Evolutionary conservation across 2,113 vertebrate species (phyloP).

Genomic region (Saccopteryx bilineata): DNA sequence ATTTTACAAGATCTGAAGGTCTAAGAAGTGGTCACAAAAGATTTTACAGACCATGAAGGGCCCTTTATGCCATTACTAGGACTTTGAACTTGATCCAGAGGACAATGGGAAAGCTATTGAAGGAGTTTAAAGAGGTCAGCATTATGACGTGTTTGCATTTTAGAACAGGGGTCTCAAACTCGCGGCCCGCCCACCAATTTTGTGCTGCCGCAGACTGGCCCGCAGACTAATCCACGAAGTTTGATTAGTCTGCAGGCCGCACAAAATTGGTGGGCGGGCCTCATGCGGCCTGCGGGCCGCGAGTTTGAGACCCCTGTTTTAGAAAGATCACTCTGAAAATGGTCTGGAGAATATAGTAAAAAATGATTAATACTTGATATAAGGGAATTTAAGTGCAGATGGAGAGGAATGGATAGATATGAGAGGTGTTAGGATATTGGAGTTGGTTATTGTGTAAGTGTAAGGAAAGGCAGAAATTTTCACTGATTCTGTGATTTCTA

Average conservation of each 20-base stretch:
- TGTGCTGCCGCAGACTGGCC: no score
- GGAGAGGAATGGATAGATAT: background rate
- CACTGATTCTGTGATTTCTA: background rate
- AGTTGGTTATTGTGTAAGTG: background rate
- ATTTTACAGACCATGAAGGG: background rate
- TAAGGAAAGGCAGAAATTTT: background rate
- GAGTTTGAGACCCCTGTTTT: no score
- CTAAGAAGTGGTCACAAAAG: background rate
- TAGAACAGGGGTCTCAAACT: no score
- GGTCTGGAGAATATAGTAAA: background rate
- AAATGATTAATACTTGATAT: background rate
- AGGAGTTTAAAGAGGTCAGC: background rate
- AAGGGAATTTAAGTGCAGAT: slow-evolving; percentile 20
- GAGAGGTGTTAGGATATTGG: background rate
- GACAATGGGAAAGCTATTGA: background rate
- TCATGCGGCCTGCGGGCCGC: no score
- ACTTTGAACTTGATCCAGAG: background rate
- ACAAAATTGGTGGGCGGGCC: no score
- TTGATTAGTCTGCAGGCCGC: no score
- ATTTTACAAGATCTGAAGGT: background rate
- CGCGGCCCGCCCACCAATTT: no score
- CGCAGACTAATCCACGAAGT: no score
- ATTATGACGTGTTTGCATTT: background rate
- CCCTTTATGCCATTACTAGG: background rate
- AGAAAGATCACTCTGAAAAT: background rate